These are phyloP conservation scores for Scaptodrosophila latifasciaeformis DNA, from an alignment of 2,888 invertebrate genomes.

Conservation along the genomic window DNA sequence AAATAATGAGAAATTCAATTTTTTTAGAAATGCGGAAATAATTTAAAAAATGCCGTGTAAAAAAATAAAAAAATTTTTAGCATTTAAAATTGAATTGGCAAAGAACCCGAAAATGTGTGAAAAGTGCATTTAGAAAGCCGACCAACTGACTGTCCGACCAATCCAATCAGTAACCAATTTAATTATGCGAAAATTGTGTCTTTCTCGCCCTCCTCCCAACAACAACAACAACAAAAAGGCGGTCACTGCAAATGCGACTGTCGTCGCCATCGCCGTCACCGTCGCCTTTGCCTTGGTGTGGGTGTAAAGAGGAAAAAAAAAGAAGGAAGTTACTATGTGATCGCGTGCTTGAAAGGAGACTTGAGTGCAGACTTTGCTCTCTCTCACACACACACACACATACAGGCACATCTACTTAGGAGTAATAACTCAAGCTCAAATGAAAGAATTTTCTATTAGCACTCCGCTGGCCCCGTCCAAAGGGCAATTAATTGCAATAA, in stretches of 20 bases:
- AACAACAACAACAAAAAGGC: background rate
- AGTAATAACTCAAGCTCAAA: too few relatives aligned
- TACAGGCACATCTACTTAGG: background rate
- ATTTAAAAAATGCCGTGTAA: background rate
- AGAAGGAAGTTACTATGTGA: background rate
- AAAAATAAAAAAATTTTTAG: background rate
- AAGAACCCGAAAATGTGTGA: too few relatives aligned
- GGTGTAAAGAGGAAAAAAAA: conserved; percentile 8
- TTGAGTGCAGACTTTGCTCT: background rate
- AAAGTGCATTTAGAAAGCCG: too few relatives aligned
- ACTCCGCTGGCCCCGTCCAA: background rate
- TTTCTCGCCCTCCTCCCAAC: too few relatives aligned
- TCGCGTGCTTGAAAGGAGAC: conserved; percentile 1
- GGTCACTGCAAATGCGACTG: background rate
- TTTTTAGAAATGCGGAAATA: conserved; percentile 37
- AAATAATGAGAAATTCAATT: conserved; percentile 40
- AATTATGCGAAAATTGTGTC: too few relatives aligned
- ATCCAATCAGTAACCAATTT: too few relatives aligned
- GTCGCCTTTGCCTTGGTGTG: conserved; percentile 2
- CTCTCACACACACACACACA: background rate
- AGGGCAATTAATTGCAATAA: background rate
- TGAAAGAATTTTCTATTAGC: conserved; percentile 4
- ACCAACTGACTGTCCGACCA: too few relatives aligned
- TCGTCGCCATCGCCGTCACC: conserved; percentile 7
- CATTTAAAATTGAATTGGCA: too few relatives aligned